These are phyloP conservation scores for Aptenodytes patagonicus DNA, from an alignment of 2,113 vertebrate species.

Conservation along the genomic window DNA sequence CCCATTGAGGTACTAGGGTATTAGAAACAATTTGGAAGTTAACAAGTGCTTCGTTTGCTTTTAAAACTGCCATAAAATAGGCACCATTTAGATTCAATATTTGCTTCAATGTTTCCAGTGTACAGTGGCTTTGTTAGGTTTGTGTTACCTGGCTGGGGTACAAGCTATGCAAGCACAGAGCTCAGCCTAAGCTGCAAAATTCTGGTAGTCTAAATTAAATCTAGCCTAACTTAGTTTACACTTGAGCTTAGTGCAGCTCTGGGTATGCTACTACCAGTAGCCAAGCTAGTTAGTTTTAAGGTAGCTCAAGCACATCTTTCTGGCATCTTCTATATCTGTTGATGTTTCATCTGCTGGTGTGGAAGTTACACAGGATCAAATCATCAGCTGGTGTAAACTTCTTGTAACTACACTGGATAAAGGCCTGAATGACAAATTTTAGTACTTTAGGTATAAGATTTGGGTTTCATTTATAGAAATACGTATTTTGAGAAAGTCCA, in stretches of 20 bases:
- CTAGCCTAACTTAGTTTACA: not conserved
- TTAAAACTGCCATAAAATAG: not conserved
- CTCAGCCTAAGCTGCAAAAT: not conserved
- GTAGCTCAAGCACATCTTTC: not conserved
- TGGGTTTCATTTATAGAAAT: not conserved
- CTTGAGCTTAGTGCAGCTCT: not conserved
- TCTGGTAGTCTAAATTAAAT: not conserved
- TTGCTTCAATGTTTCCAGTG: not conserved
- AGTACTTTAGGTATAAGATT: not conserved
- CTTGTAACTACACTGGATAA: not conserved
- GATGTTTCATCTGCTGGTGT: not conserved
- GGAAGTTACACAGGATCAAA: not conserved
- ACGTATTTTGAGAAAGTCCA: not conserved
- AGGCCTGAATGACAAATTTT: not conserved
- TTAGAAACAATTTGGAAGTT: not conserved
- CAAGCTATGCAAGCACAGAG: not conserved
- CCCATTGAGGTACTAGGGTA: not conserved
- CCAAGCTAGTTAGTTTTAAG: not conserved
- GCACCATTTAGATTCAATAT: not conserved
- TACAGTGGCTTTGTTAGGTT: not conserved
- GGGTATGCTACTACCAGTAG: not conserved
- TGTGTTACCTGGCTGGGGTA: not conserved
- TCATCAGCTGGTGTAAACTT: not conserved
- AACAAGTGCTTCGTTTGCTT: not conserved
- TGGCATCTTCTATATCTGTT: not conserved